Evolutionary conservation across 2,888 invertebrate genomes (phyloP), one percentile per base, ranked within the genome.

Genomic region (Sphaeridia pumilis): DNA sequence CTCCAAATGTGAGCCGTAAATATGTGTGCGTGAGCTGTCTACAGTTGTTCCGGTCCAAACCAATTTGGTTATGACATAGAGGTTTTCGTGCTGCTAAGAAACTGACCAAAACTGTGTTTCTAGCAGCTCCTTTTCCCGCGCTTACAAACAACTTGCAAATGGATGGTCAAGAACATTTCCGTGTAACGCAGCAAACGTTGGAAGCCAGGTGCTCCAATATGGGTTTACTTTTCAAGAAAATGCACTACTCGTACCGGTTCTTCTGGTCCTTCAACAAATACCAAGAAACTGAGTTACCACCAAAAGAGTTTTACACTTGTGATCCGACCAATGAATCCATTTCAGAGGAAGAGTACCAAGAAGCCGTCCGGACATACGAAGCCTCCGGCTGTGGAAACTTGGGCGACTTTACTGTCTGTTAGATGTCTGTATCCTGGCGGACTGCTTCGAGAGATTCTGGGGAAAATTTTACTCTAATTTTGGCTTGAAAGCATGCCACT

Each of bases 401-500:
- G 2, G 61, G 65, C 4, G 61, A 66, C 20, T 64, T 64, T 67
- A 68, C 49, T 20, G 58, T 1, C 44, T 55, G 20, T 52, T 56
- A n/a, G 65, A 66, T 31, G 7, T 7, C 14, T 31, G 7, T 31
- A 31, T 31, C 3, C 56, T 67, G 4, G 64, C 63, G 5, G 58
- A 61, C 42, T 58, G 65, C 1, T 66, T 67, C 54, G 61, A 67
- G 50, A 57, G 54, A 12, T 68, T 67, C 58, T 14, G 36, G 12
- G 3, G 7, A 22, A 35, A 47, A n/a, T 47, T 22, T 2, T 22
- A 28, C 4, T 2, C 3, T 2, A 17, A 47, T 21, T 47, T 47
- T 22, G 7, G 25, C 10, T 17, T 36, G 10, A 38, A 36, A 17
- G 36, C 25, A 2, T 7, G 10, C 2, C 14, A 10, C 14, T 49